Conservation (phyloP, 2,113 vertebrate species). For the Pseudonaja textilis region DNA sequence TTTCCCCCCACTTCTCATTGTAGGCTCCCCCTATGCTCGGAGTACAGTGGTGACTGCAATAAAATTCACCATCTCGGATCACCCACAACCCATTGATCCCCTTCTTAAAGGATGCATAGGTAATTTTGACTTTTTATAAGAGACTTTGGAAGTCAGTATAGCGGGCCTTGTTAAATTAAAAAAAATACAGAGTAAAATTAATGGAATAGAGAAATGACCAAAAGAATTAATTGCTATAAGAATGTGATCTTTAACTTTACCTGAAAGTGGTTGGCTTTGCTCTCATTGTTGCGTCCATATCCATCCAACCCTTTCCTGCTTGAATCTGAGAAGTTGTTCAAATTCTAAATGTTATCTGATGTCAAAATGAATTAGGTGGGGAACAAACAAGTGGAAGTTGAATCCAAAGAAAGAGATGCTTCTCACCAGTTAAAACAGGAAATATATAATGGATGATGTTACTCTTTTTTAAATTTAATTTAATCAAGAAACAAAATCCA, state of each 20-base stretch:
- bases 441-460: neutral
- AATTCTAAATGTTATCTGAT: neutral
- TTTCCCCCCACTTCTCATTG: accelerated
- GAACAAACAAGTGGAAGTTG: neutral
- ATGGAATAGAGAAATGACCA: neutral
- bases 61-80: constrained; percentile 91
- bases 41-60: constrained; percentile 87
- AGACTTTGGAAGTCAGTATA: accelerated
- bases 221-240: neutral
- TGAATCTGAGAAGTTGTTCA: neutral
- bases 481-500: neutral
- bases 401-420: neutral
- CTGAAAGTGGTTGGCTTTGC: neutral
- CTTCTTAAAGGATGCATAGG: constrained; percentile 87
- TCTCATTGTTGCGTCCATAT: neutral
- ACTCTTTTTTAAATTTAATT: neutral
- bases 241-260: neutral
- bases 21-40: constrained; percentile 84
- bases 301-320: neutral
- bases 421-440: neutral
- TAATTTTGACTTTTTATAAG: constrained; percentile 39
- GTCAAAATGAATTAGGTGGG: neutral
- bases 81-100: constrained; percentile 83
- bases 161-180: accelerated
- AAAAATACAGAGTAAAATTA: neutral